Conservation (phyloP, 2,113 vertebrate species). For the Etheostoma spectabile region DNA sequence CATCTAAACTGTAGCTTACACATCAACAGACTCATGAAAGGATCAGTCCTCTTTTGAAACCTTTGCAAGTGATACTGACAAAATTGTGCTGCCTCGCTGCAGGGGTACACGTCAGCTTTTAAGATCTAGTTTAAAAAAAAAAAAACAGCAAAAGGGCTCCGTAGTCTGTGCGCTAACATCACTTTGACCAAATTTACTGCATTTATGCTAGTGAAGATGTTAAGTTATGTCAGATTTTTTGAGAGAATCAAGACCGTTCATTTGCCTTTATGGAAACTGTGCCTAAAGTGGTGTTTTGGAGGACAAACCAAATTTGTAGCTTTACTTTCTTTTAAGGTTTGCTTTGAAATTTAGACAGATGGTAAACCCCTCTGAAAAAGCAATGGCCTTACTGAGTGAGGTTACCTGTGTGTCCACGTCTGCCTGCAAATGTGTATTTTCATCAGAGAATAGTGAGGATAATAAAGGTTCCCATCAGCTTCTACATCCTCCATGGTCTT, state of each 20-base stretch:
- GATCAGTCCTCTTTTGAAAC: constrained; percentile 13
- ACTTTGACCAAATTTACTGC: constrained; percentile 10
- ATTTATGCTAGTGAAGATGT: background rate
- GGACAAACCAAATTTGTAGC: constrained; percentile 2
- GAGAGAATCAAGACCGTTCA: background rate
- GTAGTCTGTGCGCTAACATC: constrained; percentile 7
- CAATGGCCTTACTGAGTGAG: background rate
- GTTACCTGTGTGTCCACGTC: background rate
- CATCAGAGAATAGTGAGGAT: constrained; percentile 35
- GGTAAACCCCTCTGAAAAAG: constrained; percentile 5
- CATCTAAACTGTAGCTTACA: constrained; percentile 21
- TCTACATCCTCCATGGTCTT: constrained; percentile 23
- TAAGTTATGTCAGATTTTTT: constrained; percentile 13
- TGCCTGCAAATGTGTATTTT: constrained; percentile 23
- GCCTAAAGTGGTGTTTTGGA: constrained; percentile 7
- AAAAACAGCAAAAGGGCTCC: background rate
- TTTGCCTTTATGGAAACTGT: background rate
- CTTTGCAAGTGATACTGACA: constrained; percentile 35
- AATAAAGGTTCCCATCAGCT: constrained; percentile 38
- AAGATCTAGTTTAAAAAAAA: constrained; percentile 20
- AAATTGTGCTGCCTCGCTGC: constrained; percentile 32
- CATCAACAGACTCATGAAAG: constrained; percentile 38
- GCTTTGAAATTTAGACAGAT: constrained; percentile 31
- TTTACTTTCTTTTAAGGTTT: background rate
- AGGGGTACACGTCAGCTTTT: background rate